These are phyloP conservation scores for Isichthys henryi DNA, from an alignment of 2,113 vertebrate genomes.

Conservation along the genomic window DNA sequence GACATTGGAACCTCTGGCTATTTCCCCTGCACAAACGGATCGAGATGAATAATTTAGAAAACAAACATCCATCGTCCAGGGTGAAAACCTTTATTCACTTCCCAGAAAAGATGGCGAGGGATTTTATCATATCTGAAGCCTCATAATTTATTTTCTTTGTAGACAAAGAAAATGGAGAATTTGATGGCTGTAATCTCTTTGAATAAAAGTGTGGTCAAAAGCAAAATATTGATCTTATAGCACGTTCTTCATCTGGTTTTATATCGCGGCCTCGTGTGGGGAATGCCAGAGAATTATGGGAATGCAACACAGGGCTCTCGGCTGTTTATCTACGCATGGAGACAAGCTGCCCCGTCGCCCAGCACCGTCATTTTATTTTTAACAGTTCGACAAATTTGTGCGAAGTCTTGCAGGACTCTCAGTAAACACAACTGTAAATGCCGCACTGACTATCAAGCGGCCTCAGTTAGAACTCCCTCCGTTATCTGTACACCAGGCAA, in stretches of 20 bases:
- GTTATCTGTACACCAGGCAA: neutral
- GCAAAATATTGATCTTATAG: conserved; percentile 19
- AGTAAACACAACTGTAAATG: neutral
- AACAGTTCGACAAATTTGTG: neutral
- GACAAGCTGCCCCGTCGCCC: neutral
- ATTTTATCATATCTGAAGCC: conserved; percentile 42
- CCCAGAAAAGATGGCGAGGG: conserved; percentile 33
- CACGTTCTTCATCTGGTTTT: conserved; percentile 12
- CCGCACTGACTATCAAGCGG: neutral
- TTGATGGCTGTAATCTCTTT: conserved; percentile 42
- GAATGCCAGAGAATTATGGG: neutral
- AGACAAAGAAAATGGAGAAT: conserved; percentile 39
- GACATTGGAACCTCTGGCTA: conserved; percentile 16
- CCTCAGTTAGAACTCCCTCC: neutral
- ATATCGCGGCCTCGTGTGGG: conserved; percentile 10
- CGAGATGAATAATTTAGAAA: conserved; percentile 26
- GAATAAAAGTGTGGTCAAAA: conserved; percentile 25
- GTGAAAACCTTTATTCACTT: conserved; percentile 36
- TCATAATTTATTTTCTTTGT: conserved; percentile 37
- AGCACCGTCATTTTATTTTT: neutral
- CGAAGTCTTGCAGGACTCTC: neutral
- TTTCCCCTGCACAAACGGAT: conserved; percentile 21
- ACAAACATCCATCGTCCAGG: conserved; percentile 23
- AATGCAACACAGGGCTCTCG: neutral
- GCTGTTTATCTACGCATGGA: neutral